These are phyloP conservation scores for Sula dactylatra DNA, from an alignment of 2,113 vertebrate species.

Conservation along the genomic window DNA sequence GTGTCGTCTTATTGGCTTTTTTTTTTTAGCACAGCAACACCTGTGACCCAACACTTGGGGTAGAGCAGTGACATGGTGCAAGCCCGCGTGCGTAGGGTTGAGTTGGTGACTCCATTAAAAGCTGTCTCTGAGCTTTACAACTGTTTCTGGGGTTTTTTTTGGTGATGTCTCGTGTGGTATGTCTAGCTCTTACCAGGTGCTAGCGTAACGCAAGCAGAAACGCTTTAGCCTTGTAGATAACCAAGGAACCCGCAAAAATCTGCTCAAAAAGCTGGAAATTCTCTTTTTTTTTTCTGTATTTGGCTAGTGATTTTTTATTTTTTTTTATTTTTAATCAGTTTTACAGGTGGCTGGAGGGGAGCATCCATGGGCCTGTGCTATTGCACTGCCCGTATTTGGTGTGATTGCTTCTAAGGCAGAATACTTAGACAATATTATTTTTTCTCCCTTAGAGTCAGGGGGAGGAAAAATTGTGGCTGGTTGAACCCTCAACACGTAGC, in stretches of 20 bases:
- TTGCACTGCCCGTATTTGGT: not conserved
- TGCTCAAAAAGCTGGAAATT: not conserved
- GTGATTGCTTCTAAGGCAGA: not conserved
- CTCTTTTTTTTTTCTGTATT: not conserved
- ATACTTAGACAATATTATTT: not conserved
- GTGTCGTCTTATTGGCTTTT: not conserved
- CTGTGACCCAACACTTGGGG: not conserved
- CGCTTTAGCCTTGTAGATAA: not conserved
- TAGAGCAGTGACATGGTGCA: too few species aligned
- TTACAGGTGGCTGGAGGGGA: not conserved
- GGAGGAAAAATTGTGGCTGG: not conserved
- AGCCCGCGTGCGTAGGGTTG: accelerated
- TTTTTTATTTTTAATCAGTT: not conserved
- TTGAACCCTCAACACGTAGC: not conserved
- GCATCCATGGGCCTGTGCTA: not conserved
- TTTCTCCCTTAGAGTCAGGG: not conserved
- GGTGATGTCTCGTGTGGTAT: too few species aligned
- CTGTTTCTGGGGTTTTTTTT: not conserved
- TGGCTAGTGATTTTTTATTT: not conserved
- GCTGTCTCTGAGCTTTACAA: not conserved
- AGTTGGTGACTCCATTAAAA: not conserved
- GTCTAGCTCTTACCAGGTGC: not conserved
- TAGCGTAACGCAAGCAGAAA: not conserved
- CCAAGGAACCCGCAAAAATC: accelerated
- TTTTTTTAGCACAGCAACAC: not conserved